A percentile compares a stretch with the other conserved stretches of the same genome.
phyloP scores from a whole-genome alignment of 1,140 invertebrate species.

The Aphis craccivora region DNA sequence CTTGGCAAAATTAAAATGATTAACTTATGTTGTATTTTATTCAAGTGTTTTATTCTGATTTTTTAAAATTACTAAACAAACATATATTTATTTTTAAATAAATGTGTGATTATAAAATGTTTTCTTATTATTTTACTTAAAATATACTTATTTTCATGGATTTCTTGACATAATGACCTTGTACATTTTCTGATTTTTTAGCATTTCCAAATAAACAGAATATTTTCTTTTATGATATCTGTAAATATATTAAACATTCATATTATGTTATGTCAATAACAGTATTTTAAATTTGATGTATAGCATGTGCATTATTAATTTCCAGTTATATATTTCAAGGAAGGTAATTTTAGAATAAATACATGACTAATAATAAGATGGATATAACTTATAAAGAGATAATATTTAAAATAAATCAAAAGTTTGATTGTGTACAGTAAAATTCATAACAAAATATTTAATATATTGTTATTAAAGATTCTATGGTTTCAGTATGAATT shows the following conservation, averaged over 20 bases:
- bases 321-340: neutral
- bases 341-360: neutral
- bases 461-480: too few relatives aligned
- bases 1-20: neutral
- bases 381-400: too few relatives aligned
- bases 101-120: neutral
- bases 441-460: too few relatives aligned
- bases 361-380: neutral
- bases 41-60: slow-evolving; percentile 21
- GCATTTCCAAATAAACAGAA: slow-evolving; percentile 81
- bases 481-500: too few relatives aligned
- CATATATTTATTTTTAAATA: slow-evolving; percentile 15
- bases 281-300: neutral
- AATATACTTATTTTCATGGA: slow-evolving; percentile 20
- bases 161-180: slow-evolving; percentile 71
- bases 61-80: neutral
- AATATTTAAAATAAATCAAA: too few relatives aligned
- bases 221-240: slow-evolving; percentile 84
- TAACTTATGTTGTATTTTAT: neutral
- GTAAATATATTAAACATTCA: slow-evolving; percentile 36
- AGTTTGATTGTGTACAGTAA: too few relatives aligned
- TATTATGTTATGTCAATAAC: neutral
- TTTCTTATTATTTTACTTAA: neutral
- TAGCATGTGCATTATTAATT: neutral
- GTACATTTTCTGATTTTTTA: slow-evolving; percentile 80